Percentiles rank a stretch among this genome's conserved stretches.
phyloP scores from a whole-genome alignment of 2,113 vertebrate genomes.

The Tachysurus fulvidraco region DNA sequence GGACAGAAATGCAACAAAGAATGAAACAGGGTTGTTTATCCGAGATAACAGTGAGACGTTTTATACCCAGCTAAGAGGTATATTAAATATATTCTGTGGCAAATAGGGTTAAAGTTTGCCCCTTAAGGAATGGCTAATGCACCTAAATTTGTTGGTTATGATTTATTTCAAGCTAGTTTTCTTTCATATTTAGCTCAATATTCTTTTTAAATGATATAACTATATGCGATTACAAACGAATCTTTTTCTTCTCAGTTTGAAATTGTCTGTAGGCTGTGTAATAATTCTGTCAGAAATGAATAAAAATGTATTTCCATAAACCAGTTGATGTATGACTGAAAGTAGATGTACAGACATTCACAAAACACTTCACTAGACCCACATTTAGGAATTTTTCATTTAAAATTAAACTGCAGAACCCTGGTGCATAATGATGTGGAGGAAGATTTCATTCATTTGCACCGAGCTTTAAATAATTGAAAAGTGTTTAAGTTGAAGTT shows the following conservation, averaged over 20 bases:
- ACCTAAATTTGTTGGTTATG: neutral
- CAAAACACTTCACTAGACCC: neutral
- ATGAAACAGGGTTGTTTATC: neutral
- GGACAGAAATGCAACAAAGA: neutral
- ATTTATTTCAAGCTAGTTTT: neutral
- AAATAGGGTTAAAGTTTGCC: neutral
- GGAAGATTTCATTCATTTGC: neutral
- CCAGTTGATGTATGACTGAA: neutral
- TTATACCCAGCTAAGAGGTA: neutral
- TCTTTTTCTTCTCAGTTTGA: neutral
- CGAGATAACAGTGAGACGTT: neutral
- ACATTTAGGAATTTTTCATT: neutral
- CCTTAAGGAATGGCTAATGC: neutral
- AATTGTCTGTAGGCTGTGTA: neutral
- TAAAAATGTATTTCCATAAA: slow-evolving; percentile 12
- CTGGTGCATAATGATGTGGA: neutral
- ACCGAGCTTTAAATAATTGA: no score
- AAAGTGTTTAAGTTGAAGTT: no score
- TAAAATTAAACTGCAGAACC: neutral
- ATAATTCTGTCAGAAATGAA: neutral
- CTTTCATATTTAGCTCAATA: neutral
- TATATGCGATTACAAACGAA: neutral
- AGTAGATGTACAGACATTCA: neutral
- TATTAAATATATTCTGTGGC: neutral
- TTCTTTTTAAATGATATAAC: neutral